These are phyloP conservation scores for Danaus chrysippus DNA, from an alignment of 2,888 invertebrate species.

Conservation along the genomic window DNA sequence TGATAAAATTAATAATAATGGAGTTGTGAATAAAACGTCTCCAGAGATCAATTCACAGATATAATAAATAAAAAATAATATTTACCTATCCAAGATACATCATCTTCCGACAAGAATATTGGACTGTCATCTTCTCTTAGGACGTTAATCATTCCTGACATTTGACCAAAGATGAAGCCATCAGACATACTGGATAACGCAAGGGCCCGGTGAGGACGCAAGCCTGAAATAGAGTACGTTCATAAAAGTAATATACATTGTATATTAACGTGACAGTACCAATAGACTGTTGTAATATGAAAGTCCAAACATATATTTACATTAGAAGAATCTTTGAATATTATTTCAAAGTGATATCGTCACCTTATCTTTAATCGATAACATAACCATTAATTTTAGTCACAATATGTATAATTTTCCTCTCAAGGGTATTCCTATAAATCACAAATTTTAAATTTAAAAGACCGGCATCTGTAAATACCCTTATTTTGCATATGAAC, in stretches of 20 bases:
- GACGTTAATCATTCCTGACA: conserved; percentile 37
- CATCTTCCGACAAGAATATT: conserved; percentile 29
- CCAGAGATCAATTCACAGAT: background rate
- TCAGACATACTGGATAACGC: conserved; percentile 33
- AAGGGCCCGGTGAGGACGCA: conserved; percentile 26
- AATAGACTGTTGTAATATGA: background rate
- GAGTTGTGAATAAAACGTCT: background rate
- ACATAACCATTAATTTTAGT: too few relatives aligned
- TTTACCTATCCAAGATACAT: conserved; percentile 39
- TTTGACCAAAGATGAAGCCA: conserved; percentile 38
- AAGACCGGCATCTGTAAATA: too few relatives aligned
- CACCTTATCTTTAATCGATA: too few relatives aligned
- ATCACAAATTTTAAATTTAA: too few relatives aligned
- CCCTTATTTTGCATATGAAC: too few relatives aligned
- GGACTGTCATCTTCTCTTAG: conserved; percentile 29
- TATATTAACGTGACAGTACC: background rate
- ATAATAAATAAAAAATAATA: background rate
- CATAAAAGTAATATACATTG: background rate
- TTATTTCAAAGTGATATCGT: too few relatives aligned
- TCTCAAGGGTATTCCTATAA: too few relatives aligned
- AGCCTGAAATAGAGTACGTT: conserved; percentile 21
- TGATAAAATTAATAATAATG: background rate
- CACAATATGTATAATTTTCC: too few relatives aligned
- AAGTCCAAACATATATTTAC: background rate
- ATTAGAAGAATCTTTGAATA: too few relatives aligned